Evolutionary conservation across 2,888 invertebrate species (phyloP).

Genomic region (Calephelis perditalis): DNA sequence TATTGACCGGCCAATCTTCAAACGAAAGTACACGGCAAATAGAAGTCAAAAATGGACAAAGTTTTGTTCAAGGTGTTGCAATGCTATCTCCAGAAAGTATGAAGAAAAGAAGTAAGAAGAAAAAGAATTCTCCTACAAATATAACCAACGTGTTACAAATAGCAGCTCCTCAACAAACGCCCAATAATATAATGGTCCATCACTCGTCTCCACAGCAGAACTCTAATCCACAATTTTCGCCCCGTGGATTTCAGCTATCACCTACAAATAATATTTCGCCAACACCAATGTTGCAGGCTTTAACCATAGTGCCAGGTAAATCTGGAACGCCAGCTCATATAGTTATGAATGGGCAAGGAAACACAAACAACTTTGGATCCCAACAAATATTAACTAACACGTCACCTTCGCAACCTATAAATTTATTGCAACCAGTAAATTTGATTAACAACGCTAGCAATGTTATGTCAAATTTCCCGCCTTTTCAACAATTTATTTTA

Average conservation of each 20-base stretch:
- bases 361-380: slow-evolving; percentile 78
- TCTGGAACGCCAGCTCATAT: slow-evolving; percentile 85
- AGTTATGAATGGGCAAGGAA: slow-evolving; percentile 86
- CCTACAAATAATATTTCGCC: slow-evolving; percentile 82
- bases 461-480: slow-evolving; percentile 86
- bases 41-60: slow-evolving; percentile 71
- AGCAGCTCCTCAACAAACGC: slow-evolving; percentile 81
- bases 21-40: slow-evolving; percentile 71
- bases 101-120: slow-evolving; percentile 84
- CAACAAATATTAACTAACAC: slow-evolving; percentile 83
- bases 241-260: slow-evolving; percentile 86
- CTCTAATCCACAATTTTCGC: slow-evolving; percentile 79
- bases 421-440: slow-evolving; percentile 89
- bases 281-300: slow-evolving; percentile 84
- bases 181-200: slow-evolving; percentile 79
- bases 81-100: slow-evolving; percentile 84
- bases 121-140: slow-evolving; percentile 83
- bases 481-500: slow-evolving; percentile 89
- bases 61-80: slow-evolving; percentile 58
- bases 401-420: slow-evolving; percentile 80
- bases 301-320: slow-evolving; percentile 87
- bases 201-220: slow-evolving; percentile 68
- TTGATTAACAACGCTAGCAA: slow-evolving; percentile 84
- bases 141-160: slow-evolving; percentile 85
- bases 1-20: slow-evolving; percentile 75